Evolutionary conservation across 2,888 invertebrate genomes (phyloP).

Genomic region (Eulithis testata): DNA sequence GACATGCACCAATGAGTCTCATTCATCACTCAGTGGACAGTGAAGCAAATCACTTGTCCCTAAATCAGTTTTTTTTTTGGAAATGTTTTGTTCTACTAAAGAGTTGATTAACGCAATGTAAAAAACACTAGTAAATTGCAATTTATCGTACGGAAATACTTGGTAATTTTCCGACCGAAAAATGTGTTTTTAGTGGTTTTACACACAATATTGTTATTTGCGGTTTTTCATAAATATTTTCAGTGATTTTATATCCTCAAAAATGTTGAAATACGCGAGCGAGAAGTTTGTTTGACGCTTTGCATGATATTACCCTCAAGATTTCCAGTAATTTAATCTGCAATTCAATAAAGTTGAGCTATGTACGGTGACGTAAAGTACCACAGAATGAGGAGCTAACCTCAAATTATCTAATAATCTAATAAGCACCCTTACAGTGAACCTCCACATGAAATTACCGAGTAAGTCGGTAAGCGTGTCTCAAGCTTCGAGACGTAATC

Average conservation of each 20-base stretch:
- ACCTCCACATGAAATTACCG: slow-evolving; percentile 17
- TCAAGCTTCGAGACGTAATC: slow-evolving; percentile 21
- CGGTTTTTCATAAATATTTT: too few relatives aligned
- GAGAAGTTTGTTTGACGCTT: too few relatives aligned
- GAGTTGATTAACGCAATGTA: too few relatives aligned
- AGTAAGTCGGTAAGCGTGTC: slow-evolving; percentile 1
- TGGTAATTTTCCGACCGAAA: too few relatives aligned
- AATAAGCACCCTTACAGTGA: slow-evolving; percentile 19
- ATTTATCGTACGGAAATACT: too few relatives aligned
- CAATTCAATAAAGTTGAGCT: slow-evolving; percentile 59
- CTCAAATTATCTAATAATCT: slow-evolving; percentile 36
- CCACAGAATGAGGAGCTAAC: slow-evolving; percentile 33
- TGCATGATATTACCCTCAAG: slow-evolving; percentile 32
- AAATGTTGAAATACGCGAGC: too few relatives aligned
- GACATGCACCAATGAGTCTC: slow-evolving; percentile 14
- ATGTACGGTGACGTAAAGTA: slow-evolving; percentile 39
- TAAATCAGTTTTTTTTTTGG: neutral
- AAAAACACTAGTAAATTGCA: too few relatives aligned
- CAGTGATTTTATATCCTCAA: too few relatives aligned
- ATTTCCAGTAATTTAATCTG: slow-evolving; percentile 49
- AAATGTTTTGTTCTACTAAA: neutral
- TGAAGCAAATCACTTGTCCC: slow-evolving; percentile 10
- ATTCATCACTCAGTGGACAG: slow-evolving; percentile 15
- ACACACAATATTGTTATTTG: too few relatives aligned
- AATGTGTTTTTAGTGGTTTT: too few relatives aligned